Conservation (phyloP, 1,140 invertebrate species). For the Dysdera silvatica region DNA sequence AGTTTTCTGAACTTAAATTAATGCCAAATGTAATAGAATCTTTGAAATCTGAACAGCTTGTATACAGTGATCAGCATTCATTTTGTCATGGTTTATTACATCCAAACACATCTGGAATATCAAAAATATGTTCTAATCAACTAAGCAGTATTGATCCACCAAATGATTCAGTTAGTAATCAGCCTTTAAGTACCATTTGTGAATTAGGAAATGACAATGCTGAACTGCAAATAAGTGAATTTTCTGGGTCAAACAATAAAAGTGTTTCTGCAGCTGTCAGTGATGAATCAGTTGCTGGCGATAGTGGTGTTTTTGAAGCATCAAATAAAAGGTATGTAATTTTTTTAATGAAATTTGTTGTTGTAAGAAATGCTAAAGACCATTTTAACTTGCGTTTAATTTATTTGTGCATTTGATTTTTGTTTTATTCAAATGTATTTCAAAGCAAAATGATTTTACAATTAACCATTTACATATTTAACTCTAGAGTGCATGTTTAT, state of each 20-base stretch:
- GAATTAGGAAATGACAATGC: slow-evolving; percentile 41
- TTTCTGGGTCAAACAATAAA: slow-evolving; percentile 19
- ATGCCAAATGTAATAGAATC: slow-evolving; percentile 1
- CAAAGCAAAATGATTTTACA: too few relatives aligned
- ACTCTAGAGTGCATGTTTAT: too few relatives aligned
- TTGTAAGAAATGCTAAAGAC: too few relatives aligned
- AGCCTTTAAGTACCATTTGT: slow-evolving; percentile 61
- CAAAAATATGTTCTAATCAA: slow-evolving; percentile 8
- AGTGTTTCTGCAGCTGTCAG: slow-evolving; percentile 74
- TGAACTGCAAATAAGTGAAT: slow-evolving; percentile 20
- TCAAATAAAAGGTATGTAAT: slow-evolving; percentile 39
- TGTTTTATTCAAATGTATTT: too few relatives aligned
- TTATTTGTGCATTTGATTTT: too few relatives aligned
- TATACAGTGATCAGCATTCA: slow-evolving; percentile 24
- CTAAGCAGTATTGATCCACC: slow-evolving; percentile 38
- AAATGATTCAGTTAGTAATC: slow-evolving; percentile 43
- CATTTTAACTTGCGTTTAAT: too few relatives aligned
- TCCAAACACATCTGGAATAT: neutral
- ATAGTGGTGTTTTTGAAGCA: slow-evolving; percentile 87
- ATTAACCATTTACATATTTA: too few relatives aligned
- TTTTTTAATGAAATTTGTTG: neutral
- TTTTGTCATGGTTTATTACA: neutral
- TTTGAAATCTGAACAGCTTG: slow-evolving; percentile 21
- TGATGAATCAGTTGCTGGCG: slow-evolving; percentile 91
- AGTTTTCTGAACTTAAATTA: slow-evolving; percentile 22